Evolutionary conservation across 2,888 invertebrate genomes (phyloP).

Genomic region (Magallana nippona): DNA sequence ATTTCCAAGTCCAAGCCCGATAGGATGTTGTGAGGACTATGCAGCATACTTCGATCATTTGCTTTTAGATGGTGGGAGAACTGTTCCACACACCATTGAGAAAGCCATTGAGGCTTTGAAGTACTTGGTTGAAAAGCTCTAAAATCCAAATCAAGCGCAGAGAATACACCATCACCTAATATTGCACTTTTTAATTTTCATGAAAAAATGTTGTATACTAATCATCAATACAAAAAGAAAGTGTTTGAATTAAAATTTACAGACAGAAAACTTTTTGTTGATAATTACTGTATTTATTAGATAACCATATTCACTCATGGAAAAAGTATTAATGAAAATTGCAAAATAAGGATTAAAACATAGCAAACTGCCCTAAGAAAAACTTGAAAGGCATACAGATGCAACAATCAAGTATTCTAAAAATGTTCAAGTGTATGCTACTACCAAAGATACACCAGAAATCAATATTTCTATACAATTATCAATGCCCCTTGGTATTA

Average conservation of each 20-base stretch:
- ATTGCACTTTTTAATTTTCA: conserved; percentile 3
- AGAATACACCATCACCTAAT: background rate
- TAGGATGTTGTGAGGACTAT: conserved; percentile 12
- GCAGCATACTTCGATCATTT: conserved; percentile 11
- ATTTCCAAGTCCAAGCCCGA: background rate
- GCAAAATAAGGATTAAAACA: background rate
- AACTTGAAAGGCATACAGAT: background rate
- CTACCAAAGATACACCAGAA: background rate
- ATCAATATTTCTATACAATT: background rate
- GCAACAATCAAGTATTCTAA: conserved; percentile 1
- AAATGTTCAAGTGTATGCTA: conserved; percentile 1
- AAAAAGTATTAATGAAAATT: conserved; percentile 15
- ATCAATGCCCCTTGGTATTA: background rate
- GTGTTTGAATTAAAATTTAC: conserved; percentile 3
- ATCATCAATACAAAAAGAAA: background rate
- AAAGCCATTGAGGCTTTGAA: conserved; percentile 4
- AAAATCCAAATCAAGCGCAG: conserved; percentile 4
- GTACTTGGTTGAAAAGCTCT: conserved; percentile 11
- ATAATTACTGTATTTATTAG: background rate
- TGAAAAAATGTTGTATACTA: background rate
- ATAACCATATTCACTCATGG: background rate
- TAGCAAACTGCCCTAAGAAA: background rate
- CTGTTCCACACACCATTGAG: conserved; percentile 15
- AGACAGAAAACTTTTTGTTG: background rate
- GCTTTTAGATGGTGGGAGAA: conserved; percentile 6